These are phyloP conservation scores for Zeus faber DNA, from an alignment of 2,113 vertebrate genomes.

Conservation along the genomic window DNA sequence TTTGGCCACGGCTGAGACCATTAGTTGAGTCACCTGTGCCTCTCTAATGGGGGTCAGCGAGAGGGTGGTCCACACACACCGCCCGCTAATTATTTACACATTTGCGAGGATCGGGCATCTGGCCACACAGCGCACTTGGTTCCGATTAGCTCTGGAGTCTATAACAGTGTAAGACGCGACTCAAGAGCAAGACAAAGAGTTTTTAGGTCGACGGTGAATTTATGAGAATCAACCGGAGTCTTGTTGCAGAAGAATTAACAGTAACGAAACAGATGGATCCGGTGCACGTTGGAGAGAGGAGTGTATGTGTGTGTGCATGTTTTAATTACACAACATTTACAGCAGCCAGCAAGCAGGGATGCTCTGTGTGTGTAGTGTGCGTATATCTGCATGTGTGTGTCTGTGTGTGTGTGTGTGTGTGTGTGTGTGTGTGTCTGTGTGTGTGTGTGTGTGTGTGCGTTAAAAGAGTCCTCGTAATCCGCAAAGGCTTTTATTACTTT, in stretches of 20 bases:
- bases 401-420: conserved; percentile 1
- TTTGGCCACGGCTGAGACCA: conserved; percentile 53
- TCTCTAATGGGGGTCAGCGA: conserved; percentile 57
- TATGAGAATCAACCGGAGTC: neutral
- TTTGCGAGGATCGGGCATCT: conserved; percentile 33
- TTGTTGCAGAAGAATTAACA: too few relatives aligned
- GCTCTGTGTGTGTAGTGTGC: neutral
- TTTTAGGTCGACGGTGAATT: neutral
- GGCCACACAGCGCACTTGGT: conserved; percentile 36
- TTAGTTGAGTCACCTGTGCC: conserved; percentile 67
- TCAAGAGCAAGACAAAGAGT: neutral
- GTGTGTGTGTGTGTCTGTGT: neutral
- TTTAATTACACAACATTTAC: conserved; percentile 23
- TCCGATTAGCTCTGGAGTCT: conserved; percentile 22
- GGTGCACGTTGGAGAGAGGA: neutral
- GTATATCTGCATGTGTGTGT: neutral
- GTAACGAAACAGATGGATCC: too few relatives aligned
- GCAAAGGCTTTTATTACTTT: too few relatives aligned
- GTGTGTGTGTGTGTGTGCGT: conserved; percentile 1
- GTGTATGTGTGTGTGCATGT: too few relatives aligned
- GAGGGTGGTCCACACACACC: conserved; percentile 29
- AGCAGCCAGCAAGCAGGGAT: conserved; percentile 18
- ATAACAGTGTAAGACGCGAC: too few relatives aligned
- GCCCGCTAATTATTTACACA: conserved; percentile 38
- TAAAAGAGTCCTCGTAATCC: too few relatives aligned